A percentile compares a stretch with the other conserved stretches of the same genome.
Conservation (phyloP, 2,113 vertebrate genomes). For the Cyanoderma ruficeps region DNA sequence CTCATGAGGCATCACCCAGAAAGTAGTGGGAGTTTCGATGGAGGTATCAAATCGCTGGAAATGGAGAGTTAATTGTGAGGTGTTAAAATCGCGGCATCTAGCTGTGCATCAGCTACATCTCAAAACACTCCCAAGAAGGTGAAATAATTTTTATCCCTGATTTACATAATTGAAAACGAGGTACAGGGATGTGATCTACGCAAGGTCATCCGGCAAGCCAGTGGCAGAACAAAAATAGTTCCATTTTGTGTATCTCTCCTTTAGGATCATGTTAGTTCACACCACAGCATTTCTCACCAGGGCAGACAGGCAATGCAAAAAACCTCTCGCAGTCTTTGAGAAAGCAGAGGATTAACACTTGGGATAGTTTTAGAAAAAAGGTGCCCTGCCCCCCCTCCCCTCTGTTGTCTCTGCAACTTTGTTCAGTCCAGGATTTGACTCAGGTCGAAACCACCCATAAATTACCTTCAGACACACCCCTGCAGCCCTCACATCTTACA, state of each 20-base stretch:
- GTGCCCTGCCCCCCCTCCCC: background rate
- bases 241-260: background rate
- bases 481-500: background rate
- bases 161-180: conserved; percentile 59
- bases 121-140: conserved; percentile 26
- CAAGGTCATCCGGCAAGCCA: conserved; percentile 46
- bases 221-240: conserved; percentile 31
- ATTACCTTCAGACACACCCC: background rate
- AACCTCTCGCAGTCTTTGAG: background rate
- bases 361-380: background rate
- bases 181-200: background rate
- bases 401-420: background rate
- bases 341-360: background rate
- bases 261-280: background rate
- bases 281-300: background rate
- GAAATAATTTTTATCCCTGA: conserved; percentile 53
- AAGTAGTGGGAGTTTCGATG: background rate
- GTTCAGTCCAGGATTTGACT: background rate
- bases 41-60: fast-evolving
- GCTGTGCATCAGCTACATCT: background rate
- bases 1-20: background rate
- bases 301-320: background rate
- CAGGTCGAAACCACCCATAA: background rate
- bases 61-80: background rate
- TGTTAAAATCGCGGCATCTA: background rate